Base-by-base conservation (phyloP, 2,888 invertebrate genomes). In the Melinaea menophilus region DNA sequence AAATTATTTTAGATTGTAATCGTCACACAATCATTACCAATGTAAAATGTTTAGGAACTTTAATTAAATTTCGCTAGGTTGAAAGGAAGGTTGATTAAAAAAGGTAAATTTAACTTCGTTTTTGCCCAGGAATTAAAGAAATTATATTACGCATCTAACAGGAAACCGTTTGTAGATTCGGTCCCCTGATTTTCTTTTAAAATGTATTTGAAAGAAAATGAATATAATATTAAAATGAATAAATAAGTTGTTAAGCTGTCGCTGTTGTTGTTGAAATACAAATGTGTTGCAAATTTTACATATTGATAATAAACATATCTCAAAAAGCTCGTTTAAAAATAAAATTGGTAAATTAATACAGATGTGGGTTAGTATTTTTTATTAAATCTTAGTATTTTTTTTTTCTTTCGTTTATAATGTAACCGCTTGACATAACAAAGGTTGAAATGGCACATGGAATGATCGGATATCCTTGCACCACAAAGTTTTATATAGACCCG, bases 41-140 rank as follows among this genome's bases (percentile, higher is more conserved):
- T 84, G 83, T 85, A 76, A 83, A 84, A 80, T 83, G 80, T 84
- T 84, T 81, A 77, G 78, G 72, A 71, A 74, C 75, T 78, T 83
- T 85, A 85, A 88, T 86, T 87, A 84, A 88, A 87, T 83, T 80
- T 77, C 65, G 76, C 59, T 1, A 59, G 54, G 62, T 59, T 69
- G 68, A 77, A 67, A 74, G 75, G 77, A 78, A 64, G 73, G 69
- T 76, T 79, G 79, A 81, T 83, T 82, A 80, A 85, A 82, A n/a
- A 81, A 80, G 78, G 78, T 72, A 77, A 79, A 71, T 73, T 74
- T 72, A 65, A 70, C 69, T 69, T 66, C 56, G 58, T 63, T 69
- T 68, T 72, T 70, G 71, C 73, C 68, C 54, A 72, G 69, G 73
- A 73, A 77, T 79, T 79, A 78, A 75, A 77, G 75, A 73, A 79